phyloP scores from a whole-genome alignment of 2,113 vertebrate species.

The Psittacula cyanocephala region DNA sequence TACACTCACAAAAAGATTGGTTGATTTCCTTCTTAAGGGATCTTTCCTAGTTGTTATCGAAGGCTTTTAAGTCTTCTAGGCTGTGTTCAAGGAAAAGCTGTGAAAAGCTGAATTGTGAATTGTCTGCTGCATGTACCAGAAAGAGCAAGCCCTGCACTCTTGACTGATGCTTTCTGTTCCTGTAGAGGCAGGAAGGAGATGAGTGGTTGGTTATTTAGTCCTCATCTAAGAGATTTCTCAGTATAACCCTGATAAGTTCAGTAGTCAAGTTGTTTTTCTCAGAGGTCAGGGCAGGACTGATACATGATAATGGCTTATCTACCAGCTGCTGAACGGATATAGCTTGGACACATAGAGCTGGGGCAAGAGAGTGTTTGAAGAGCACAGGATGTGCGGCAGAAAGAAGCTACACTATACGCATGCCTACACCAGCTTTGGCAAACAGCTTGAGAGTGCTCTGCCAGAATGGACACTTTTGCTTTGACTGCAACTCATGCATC shows the following conservation, averaged over 20 bases:
- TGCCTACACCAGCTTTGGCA: background rate
- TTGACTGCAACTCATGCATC: background rate
- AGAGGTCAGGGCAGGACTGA: background rate
- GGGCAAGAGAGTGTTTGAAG: background rate
- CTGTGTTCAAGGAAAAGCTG: background rate
- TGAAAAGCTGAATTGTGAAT: background rate
- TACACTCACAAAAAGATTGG: background rate
- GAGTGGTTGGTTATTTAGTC: background rate
- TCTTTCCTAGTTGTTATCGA: background rate
- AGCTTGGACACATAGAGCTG: background rate
- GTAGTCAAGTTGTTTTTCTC: background rate
- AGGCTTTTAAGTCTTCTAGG: background rate
- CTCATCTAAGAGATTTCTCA: background rate
- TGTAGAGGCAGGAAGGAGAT: background rate
- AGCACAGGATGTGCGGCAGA: background rate
- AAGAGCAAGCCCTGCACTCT: background rate
- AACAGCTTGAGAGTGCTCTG: background rate
- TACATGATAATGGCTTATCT: background rate
- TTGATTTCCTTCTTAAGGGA: background rate
- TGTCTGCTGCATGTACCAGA: background rate
- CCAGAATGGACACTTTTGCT: rapidly evolving
- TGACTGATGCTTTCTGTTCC: background rate
- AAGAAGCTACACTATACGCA: background rate
- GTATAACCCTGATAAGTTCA: background rate
- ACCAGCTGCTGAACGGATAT: background rate